Evolutionary conservation across 2,797 vertebrate genomes (phyloP).

Genomic region (Tinamus major): DNA sequence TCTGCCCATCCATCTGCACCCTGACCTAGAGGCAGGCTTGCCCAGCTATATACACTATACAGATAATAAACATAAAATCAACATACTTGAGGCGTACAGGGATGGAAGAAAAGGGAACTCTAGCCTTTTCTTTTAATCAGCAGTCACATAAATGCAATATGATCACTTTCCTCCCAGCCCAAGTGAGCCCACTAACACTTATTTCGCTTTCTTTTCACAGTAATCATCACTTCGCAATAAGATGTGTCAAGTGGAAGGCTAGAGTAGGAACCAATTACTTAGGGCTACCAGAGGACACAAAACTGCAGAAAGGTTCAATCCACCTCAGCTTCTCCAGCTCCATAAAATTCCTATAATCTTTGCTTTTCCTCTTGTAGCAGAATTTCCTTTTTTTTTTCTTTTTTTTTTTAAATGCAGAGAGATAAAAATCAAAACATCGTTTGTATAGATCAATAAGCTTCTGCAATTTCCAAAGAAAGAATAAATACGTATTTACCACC

Average conservation of each 20-base stretch:
- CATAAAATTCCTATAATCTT: background rate
- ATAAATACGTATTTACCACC: accelerated
- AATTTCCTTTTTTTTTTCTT: background rate
- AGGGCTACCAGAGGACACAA: background rate
- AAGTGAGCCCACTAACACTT: background rate
- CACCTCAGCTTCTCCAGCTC: background rate
- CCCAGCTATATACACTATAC: accelerated
- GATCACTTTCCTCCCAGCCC: background rate
- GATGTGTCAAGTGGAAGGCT: background rate
- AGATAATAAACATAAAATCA: background rate
- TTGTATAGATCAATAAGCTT: background rate
- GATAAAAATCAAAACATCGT: background rate
- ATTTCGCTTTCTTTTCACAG: background rate
- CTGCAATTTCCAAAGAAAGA: background rate
- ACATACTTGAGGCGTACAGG: background rate
- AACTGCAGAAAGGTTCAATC: background rate
- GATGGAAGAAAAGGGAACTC: background rate
- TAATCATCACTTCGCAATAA: background rate
- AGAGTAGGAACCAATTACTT: background rate
- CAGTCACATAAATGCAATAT: background rate
- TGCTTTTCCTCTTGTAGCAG: background rate
- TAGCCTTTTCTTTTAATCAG: background rate
- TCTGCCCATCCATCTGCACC: background rate
- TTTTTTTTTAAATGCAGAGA: background rate
- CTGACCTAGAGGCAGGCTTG: background rate